phyloP scores from a whole-genome alignment of 2,888 invertebrate species.

The Notocelia uddmanniana region DNA sequence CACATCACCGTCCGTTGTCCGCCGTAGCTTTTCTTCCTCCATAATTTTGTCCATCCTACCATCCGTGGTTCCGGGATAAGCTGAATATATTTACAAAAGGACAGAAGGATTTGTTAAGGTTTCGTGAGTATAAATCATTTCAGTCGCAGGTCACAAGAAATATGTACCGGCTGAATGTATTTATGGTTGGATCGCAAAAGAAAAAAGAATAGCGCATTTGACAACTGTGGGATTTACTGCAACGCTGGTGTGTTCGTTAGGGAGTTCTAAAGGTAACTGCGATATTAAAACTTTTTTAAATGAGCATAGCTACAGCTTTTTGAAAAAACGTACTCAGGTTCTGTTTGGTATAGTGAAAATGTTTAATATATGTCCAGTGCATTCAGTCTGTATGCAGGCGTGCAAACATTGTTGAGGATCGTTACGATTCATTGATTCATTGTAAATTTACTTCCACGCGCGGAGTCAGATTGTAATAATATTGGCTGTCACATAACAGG shows the following conservation, averaged over 20 bases:
- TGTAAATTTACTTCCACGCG: too few relatives aligned
- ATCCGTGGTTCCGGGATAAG: constrained; percentile 37
- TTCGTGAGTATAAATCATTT: constrained; percentile 49
- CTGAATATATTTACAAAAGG: constrained; percentile 42
- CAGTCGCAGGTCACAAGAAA: constrained; percentile 48
- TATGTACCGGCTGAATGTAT: constrained; percentile 48
- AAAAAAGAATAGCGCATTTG: constrained; percentile 27
- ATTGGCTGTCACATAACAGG: too few relatives aligned
- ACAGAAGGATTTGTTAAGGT: constrained; percentile 42
- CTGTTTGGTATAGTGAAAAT: too few relatives aligned
- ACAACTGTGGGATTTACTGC: constrained; percentile 22
- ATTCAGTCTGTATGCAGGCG: too few relatives aligned
- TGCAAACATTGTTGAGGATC: too few relatives aligned
- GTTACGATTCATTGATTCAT: too few relatives aligned
- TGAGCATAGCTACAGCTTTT: background rate
- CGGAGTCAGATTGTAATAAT: too few relatives aligned
- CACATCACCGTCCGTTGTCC: constrained; percentile 31
- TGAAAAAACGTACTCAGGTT: too few relatives aligned
- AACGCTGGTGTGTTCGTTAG: constrained; percentile 7
- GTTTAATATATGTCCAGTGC: too few relatives aligned
- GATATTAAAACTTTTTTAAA: background rate
- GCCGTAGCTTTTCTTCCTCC: constrained; percentile 20
- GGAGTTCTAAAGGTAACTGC: background rate
- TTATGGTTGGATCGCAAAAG: constrained; percentile 44
- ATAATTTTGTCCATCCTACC: constrained; percentile 38